Base-by-base conservation (phyloP, 2,113 vertebrate species). In the Tenebrosternarchus preto region DNA sequence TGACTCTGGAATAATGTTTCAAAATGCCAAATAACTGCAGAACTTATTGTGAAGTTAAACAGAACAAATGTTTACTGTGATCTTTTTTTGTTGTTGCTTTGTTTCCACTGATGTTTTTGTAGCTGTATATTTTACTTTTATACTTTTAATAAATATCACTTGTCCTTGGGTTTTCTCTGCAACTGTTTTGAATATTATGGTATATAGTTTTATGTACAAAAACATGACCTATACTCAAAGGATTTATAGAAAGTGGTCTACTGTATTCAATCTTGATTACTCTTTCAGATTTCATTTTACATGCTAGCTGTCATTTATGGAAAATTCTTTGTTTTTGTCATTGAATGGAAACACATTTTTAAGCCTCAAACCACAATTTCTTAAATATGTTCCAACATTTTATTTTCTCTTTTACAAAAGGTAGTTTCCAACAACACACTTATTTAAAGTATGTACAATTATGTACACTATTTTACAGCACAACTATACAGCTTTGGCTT, bases 381-480 rank as follows among this genome's bases (percentile, higher is more conserved):
- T 29, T n/a, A 1, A 11, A 9, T 67, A 36, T 24, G 33, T 39
- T 68, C 2, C 64, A 68, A 68, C 12, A 17, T 7, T 76, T 69
- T 64, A 63, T 77, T 67, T n/a, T 22, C 27, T 29, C n/a, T n/a
- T 67, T 73, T 73, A 77, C 27, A 68, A 73, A 82, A 83, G 66
- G 73, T 39, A 12, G 25, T 11, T 33, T 75, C 76, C 9, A n/a
- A n/a, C 6, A 78, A 50, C 76, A 82, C 25, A 69, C 4, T 55
- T 5, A 50, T 83, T 70, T 69, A 36, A 61, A 63, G 43, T 73
- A 36, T 80, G 9, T 77, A 84, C 83, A 84, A 25, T 55, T 75
- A 63, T 84, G 25, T 84, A 84, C 78, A 81, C n/a, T 74, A 78
- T 69, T 22, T 27, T 81, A 80, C 83, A 74, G 46, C 17, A 72